A percentile compares a stretch with the other conserved stretches of the same genome.
Evolutionary conservation across 2,113 vertebrate genomes (phyloP).

Genomic region (Cynoglossus semilaevis): DNA sequence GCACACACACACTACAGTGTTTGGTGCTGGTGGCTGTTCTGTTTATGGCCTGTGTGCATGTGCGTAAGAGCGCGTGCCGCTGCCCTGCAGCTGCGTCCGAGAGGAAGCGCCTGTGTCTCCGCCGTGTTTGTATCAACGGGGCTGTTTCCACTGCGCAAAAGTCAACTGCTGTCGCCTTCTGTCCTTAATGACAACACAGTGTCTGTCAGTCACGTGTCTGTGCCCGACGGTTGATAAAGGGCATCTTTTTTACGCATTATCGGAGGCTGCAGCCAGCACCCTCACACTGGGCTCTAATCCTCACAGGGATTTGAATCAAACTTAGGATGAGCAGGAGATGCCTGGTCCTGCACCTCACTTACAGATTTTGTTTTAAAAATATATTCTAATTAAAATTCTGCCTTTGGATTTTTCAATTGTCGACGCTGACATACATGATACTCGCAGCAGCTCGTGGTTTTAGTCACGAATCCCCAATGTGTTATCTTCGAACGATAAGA

Average conservation of each 20-base stretch:
- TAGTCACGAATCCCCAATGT: conserved; percentile 61
- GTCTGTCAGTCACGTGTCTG: background rate
- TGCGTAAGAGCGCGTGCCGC: conserved; percentile 22
- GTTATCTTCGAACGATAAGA: conserved; percentile 17
- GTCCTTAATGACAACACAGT: background rate
- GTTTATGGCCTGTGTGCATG: background rate
- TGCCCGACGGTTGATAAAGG: too few relatives aligned
- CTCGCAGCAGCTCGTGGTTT: conserved; percentile 4
- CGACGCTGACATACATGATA: too few relatives aligned
- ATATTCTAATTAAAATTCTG: background rate
- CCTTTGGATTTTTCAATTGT: background rate
- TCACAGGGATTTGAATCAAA: too few relatives aligned
- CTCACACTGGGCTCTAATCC: too few relatives aligned
- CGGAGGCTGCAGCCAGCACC: too few relatives aligned
- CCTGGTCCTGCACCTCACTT: too few relatives aligned
- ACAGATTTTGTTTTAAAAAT: too few relatives aligned
- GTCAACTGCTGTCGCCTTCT: conserved; percentile 3
- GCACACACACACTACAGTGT: conserved; percentile 1
- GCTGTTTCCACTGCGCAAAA: conserved; percentile 31
- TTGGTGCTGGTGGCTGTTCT: background rate
- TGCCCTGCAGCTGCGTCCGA: conserved; percentile 50
- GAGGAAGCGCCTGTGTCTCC: conserved; percentile 36
- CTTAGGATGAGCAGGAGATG: too few relatives aligned
- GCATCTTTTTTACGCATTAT: too few relatives aligned
- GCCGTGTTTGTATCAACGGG: conserved; percentile 6